Evolutionary conservation across 2,888 invertebrate species (phyloP).

Genomic region (Drosophila longiperda): DNA sequence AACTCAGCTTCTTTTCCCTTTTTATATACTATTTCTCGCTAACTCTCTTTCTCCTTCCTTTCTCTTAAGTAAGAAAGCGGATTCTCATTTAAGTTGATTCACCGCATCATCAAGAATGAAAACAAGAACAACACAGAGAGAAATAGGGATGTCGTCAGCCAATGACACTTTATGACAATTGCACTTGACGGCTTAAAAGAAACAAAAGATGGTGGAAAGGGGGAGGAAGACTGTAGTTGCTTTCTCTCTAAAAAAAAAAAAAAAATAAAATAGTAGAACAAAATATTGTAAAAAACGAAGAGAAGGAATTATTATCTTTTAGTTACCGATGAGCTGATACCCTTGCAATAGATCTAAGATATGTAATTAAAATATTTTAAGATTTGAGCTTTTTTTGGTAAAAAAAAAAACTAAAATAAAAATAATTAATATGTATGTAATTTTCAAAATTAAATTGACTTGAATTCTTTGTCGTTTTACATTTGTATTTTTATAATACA

Average conservation of each 20-base stretch:
- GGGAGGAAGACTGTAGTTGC: constrained; percentile 5
- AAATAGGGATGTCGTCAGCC: constrained; percentile 62
- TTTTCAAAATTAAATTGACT: background rate
- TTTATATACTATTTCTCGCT: constrained; percentile 1
- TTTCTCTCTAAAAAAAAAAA: constrained; percentile 19
- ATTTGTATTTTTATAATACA: background rate
- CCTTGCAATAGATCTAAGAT: background rate
- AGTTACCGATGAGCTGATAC: background rate
- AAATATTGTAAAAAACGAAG: background rate
- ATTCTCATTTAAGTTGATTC: constrained; percentile 81
- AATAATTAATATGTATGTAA: background rate
- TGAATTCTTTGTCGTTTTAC: background rate
- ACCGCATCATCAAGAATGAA: constrained; percentile 65
- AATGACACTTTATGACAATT: constrained; percentile 83
- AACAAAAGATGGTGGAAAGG: background rate
- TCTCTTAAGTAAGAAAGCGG: constrained; percentile 72
- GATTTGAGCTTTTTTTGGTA: no score
- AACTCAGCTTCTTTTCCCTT: background rate
- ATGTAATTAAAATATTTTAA: background rate
- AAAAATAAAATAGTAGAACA: constrained; percentile 20
- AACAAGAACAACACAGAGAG: constrained; percentile 8
- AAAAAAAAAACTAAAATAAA: background rate
- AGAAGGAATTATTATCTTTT: background rate
- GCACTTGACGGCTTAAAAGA: constrained; percentile 71
- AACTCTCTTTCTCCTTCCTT: background rate